Evolutionary conservation across 2,113 vertebrate species (phyloP).

Genomic region (Myotis yumanensis): DNA sequence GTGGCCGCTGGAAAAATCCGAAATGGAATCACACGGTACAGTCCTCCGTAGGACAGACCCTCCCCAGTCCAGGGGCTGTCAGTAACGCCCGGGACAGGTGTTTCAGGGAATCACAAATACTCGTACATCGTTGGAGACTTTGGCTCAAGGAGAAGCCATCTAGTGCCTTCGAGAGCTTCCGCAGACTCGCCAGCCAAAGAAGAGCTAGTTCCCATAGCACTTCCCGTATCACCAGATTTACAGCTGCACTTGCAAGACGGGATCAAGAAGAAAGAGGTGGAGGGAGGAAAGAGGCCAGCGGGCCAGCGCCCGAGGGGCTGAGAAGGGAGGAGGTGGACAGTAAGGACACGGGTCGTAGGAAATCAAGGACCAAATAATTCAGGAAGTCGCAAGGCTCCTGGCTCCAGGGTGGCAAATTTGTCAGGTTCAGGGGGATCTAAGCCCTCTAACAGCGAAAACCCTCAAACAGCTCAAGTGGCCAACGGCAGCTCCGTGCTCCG

Average conservation of each 20-base stretch:
- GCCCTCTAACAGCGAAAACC: background rate
- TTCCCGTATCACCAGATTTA: background rate
- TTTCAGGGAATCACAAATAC: background rate
- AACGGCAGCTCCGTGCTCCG: background rate
- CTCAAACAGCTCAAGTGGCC: background rate
- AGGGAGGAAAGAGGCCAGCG: background rate
- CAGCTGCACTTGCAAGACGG: background rate
- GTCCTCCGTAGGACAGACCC: background rate
- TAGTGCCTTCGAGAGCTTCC: background rate
- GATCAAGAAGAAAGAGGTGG: background rate
- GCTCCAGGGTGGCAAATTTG: background rate
- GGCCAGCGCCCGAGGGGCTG: too few relatives aligned
- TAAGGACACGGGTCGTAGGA: background rate
- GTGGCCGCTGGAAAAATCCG: background rate
- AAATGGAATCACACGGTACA: fast-evolving
- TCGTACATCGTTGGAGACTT: background rate
- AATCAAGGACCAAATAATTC: background rate
- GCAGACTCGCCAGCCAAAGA: background rate
- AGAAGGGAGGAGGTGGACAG: background rate
- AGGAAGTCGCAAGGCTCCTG: background rate
- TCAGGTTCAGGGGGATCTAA: background rate
- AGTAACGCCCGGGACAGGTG: background rate
- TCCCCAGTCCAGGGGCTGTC: fast-evolving
- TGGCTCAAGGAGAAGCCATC: background rate
- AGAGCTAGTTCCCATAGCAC: fast-evolving